These are phyloP conservation scores for Esox lucius DNA, from an alignment of 2,797 vertebrate species.

Conservation along the genomic window DNA sequence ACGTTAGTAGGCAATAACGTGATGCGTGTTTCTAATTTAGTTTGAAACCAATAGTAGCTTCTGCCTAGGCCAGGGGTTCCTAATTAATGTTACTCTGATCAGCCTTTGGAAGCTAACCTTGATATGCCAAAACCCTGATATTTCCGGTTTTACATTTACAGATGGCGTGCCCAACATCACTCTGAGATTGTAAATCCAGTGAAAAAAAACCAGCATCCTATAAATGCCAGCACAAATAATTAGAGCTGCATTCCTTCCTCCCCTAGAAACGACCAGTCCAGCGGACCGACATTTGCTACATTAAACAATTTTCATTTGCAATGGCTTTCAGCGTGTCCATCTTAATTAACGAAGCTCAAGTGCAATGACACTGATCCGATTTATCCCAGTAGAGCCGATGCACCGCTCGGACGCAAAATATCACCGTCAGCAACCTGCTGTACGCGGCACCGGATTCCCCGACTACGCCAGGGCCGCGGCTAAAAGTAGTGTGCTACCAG, in stretches of 20 bases:
- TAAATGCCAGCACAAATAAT: not conserved
- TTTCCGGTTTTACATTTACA: too few species aligned
- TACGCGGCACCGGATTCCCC: not conserved
- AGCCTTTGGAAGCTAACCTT: too few species aligned
- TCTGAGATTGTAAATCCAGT: too few species aligned
- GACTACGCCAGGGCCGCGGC: not conserved
- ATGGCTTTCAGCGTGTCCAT: slow-evolving; percentile 34
- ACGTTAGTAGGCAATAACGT: not conserved
- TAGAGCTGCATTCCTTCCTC: not conserved
- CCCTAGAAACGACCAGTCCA: not conserved
- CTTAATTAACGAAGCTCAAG: slow-evolving; percentile 42
- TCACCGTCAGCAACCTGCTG: not conserved
- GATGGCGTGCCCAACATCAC: too few species aligned
- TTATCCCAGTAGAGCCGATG: slow-evolving; percentile 27
- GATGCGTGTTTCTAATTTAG: not conserved
- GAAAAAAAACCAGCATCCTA: too few species aligned
- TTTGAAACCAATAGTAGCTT: too few species aligned
- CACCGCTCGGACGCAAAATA: slow-evolving; percentile 31
- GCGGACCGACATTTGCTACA: slow-evolving; percentile 6
- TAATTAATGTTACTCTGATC: too few species aligned
- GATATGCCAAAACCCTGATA: too few species aligned
- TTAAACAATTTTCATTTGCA: slow-evolving; percentile 23
- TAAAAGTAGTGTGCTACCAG: not conserved
- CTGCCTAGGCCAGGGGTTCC: too few species aligned
- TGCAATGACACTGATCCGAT: slow-evolving; percentile 23